phyloP scores from a whole-genome alignment of 2,797 vertebrate genomes.

The Mareca penelope region DNA sequence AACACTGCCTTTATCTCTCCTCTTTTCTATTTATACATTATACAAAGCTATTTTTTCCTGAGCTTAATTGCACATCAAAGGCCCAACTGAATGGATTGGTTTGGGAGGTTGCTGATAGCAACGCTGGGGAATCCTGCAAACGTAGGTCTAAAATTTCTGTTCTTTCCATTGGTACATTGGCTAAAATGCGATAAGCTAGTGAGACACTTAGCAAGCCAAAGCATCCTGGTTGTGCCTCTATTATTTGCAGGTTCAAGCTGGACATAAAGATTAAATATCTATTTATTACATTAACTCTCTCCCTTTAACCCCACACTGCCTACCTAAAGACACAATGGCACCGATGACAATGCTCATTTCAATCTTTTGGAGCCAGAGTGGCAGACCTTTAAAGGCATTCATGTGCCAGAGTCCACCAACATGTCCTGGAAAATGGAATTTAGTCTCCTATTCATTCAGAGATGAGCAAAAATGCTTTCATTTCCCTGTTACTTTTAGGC shows the following conservation, averaged over 20 bases:
- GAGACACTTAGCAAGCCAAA: slow-evolving; percentile 22
- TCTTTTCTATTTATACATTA: slow-evolving; percentile 47
- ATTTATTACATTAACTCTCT: background rate
- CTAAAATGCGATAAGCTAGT: background rate
- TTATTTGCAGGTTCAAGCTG: background rate
- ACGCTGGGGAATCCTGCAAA: slow-evolving; percentile 22
- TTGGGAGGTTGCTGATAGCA: slow-evolving; percentile 44
- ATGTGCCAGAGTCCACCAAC: background rate
- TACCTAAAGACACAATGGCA: background rate
- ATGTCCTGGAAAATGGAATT: background rate
- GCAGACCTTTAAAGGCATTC: background rate
- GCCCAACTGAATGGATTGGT: background rate
- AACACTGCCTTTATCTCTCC: slow-evolving; percentile 36
- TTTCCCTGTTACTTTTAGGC: background rate
- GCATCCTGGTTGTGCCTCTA: background rate
- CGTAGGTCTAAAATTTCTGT: slow-evolving; percentile 21
- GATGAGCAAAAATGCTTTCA: background rate
- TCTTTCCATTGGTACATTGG: background rate
- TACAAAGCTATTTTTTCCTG: slow-evolving; percentile 55
- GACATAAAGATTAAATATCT: background rate
- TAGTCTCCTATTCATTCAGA: background rate
- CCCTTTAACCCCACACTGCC: background rate
- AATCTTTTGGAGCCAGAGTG: background rate
- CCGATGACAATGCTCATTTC: background rate
- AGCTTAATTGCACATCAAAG: slow-evolving; percentile 60